Evolutionary conservation across 2,888 invertebrate genomes (phyloP).

Genomic region (Drosophila pegasa): DNA sequence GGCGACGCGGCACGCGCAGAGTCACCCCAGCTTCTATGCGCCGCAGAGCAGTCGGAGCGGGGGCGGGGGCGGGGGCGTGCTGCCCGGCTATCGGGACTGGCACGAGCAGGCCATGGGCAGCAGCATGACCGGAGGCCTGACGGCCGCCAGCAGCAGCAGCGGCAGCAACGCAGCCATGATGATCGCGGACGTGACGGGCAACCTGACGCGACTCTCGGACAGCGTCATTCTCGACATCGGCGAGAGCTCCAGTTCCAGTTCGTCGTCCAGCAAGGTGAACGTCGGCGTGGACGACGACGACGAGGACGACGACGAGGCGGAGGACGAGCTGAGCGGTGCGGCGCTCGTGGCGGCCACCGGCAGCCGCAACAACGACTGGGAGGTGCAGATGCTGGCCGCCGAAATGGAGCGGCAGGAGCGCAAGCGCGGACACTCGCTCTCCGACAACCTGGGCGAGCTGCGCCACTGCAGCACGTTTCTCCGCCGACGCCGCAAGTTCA

Average conservation of each 20-base stretch:
- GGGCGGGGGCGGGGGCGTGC: slow-evolving; percentile 5
- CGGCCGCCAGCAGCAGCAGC: slow-evolving; percentile 7
- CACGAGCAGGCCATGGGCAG: slow-evolving; percentile 47
- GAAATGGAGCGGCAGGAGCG: slow-evolving; percentile 88
- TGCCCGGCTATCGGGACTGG: slow-evolving; percentile 66
- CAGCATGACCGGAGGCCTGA: slow-evolving; percentile 2
- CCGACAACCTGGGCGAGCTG: slow-evolving; percentile 77
- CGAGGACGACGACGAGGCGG: slow-evolving; percentile 78
- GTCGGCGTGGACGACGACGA: slow-evolving; percentile 69
- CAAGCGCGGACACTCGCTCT: slow-evolving; percentile 78
- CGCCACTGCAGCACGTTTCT: slow-evolving; percentile 73
- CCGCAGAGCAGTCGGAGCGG: slow-evolving; percentile 41
- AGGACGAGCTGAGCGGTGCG: slow-evolving; percentile 59
- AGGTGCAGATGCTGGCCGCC: slow-evolving; percentile 91
- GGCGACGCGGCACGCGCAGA: slow-evolving; percentile 68
- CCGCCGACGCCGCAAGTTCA: slow-evolving; percentile 81
- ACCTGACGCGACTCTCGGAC: slow-evolving; percentile 84
- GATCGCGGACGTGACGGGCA: slow-evolving; percentile 84
- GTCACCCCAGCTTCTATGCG: slow-evolving; percentile 67
- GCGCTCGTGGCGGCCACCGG: slow-evolving; percentile 29
- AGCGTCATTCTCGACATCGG: slow-evolving; percentile 84
- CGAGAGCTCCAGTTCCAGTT: slow-evolving; percentile 82
- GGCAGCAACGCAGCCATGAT: slow-evolving; percentile 50
- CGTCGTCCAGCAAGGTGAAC: slow-evolving; percentile 81
- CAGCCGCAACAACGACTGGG: slow-evolving; percentile 88